A percentile compares a stretch with the other conserved stretches of the same genome.
These are phyloP conservation scores for Aplochiton taeniatus DNA, from an alignment of 2,797 vertebrate species.

Conservation along the genomic window DNA sequence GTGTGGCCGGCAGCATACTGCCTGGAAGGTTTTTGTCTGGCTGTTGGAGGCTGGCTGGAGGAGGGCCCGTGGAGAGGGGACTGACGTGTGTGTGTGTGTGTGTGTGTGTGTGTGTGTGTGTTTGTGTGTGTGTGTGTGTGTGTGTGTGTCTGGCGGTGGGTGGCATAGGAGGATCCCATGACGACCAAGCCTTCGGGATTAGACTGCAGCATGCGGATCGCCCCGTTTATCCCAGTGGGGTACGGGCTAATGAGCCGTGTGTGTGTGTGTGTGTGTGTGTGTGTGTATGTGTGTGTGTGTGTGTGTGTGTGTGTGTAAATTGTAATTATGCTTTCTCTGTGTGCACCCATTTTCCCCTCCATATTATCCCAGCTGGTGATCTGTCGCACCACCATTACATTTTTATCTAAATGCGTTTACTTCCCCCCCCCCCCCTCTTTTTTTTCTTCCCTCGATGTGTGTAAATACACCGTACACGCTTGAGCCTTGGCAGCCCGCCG, in stretches of 20 bases:
- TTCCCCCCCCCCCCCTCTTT: no score
- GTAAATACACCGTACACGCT: no score
- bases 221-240: constrained; percentile 63
- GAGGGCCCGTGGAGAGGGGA: not conserved
- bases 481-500: no score
- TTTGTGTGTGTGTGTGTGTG: not conserved
- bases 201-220: constrained; percentile 41
- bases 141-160: not conserved
- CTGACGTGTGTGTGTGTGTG: not conserved
- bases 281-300: constrained; percentile 1
- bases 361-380: constrained; percentile 35
- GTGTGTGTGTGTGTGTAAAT: not conserved
- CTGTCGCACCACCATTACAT: constrained; percentile 45
- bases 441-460: not conserved
- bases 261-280: constrained; percentile 29
- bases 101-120: not conserved
- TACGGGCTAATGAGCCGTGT: constrained; percentile 58
- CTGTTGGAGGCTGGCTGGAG: constrained; percentile 11
- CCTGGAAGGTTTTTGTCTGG: constrained; percentile 8
- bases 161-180: constrained; percentile 12
- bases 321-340: constrained; percentile 31
- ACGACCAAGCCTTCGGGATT: constrained; percentile 55
- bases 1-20: constrained; percentile 45
- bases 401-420: constrained; percentile 17
- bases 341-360: constrained; percentile 10